phyloP scores from a whole-genome alignment of 2,113 vertebrate genomes.

The Zeus faber region DNA sequence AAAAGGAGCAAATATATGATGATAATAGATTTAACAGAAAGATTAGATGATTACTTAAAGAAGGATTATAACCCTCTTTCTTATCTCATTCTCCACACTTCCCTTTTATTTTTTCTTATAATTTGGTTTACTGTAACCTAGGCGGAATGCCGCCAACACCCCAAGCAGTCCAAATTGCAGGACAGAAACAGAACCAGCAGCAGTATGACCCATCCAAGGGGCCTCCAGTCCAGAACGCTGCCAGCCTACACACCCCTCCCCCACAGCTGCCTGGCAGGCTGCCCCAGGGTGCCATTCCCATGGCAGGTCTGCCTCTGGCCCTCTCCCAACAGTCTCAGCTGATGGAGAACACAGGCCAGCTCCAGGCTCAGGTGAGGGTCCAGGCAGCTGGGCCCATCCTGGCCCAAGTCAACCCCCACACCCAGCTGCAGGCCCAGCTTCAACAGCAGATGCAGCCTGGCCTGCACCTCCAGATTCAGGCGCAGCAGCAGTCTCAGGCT shows the following conservation, averaged over 20 bases:
- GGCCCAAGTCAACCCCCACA: constrained; percentile 70
- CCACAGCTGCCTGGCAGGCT: constrained; percentile 82
- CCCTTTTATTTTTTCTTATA: constrained; percentile 40
- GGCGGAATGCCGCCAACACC: constrained; percentile 82
- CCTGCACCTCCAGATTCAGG: constrained; percentile 79
- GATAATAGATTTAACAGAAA: too few relatives aligned
- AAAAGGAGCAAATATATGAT: too few relatives aligned
- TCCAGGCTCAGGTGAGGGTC: constrained; percentile 81
- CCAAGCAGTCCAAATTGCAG: constrained; percentile 76
- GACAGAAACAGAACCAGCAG: constrained; percentile 82
- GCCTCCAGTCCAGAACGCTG: constrained; percentile 85
- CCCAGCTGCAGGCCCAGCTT: constrained; percentile 78
- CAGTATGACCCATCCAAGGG: constrained; percentile 90
- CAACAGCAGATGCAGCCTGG: constrained; percentile 80
- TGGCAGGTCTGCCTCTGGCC: constrained; percentile 76
- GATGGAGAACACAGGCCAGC: constrained; percentile 68
- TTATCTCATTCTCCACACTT: constrained; percentile 43
- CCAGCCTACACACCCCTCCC: constrained; percentile 79
- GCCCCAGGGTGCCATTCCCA: constrained; percentile 71
- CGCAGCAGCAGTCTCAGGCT: constrained; percentile 69
- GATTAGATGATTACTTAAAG: too few relatives aligned
- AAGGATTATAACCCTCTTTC: background rate
- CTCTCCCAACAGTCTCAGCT: constrained; percentile 79
- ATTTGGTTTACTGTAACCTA: constrained; percentile 64
- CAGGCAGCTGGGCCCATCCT: constrained; percentile 67